Conservation (phyloP, 2,888 invertebrate species). For the Myopa tessellatipennis region DNA sequence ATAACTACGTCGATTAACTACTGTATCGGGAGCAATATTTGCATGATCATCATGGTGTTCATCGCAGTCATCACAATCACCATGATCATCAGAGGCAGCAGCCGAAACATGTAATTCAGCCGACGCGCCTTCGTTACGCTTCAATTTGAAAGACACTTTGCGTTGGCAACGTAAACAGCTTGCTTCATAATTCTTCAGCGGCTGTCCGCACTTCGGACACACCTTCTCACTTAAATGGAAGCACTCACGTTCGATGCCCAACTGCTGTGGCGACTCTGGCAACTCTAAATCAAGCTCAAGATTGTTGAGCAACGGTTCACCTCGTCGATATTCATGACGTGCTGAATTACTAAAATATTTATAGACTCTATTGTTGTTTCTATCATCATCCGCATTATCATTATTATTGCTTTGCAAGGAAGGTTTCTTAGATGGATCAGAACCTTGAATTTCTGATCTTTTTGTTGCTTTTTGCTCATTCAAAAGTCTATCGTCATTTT, state of each 20-base stretch:
- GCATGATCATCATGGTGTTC: constrained; percentile 19
- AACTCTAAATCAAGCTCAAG: constrained; percentile 58
- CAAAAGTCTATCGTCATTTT: constrained; percentile 59
- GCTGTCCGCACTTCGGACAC: constrained; percentile 62
- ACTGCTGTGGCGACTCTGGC: constrained; percentile 42
- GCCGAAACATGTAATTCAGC: not conserved
- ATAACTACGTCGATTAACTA: constrained; percentile 52
- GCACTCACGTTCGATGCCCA: constrained; percentile 60
- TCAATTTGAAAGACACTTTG: constrained; percentile 56
- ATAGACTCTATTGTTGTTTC: constrained; percentile 62
- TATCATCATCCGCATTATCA: not conserved
- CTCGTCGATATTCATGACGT: constrained; percentile 59
- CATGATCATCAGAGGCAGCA: constrained; percentile 14
- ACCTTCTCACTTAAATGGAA: constrained; percentile 61
- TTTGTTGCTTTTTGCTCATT: constrained; percentile 25
- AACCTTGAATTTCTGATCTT: constrained; percentile 30
- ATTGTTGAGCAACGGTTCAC: constrained; percentile 51
- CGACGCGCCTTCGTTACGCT: constrained; percentile 17
- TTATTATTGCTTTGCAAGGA: constrained; percentile 15
- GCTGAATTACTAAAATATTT: constrained; percentile 68
- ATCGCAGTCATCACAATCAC: constrained; percentile 37
- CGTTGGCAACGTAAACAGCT: constrained; percentile 63
- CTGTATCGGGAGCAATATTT: constrained; percentile 31
- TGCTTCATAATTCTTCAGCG: constrained; percentile 60
- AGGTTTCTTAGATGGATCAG: not conserved